Evolutionary conservation across 2,797 vertebrate species (phyloP).

Genomic region (Stomatorhinus walkeri): DNA sequence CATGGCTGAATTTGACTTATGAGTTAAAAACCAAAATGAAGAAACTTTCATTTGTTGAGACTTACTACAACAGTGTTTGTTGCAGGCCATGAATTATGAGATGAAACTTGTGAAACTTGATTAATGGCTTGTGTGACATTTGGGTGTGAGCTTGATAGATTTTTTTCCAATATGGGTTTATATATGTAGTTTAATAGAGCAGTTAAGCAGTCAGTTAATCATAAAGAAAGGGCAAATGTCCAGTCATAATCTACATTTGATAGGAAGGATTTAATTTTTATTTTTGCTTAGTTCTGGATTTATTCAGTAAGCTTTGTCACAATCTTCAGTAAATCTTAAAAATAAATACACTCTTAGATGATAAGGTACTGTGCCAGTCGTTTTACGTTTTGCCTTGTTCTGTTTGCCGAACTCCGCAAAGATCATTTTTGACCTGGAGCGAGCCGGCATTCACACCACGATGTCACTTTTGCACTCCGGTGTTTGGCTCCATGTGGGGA

Average conservation of each 20-base stretch:
- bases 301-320: not conserved
- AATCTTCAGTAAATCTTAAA: not conserved
- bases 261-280: not conserved
- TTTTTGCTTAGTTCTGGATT: not conserved
- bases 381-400: not conserved
- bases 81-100: not conserved
- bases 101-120: not conserved
- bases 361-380: not conserved
- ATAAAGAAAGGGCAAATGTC: not conserved
- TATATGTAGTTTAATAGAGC: not conserved
- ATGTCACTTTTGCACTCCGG: not conserved
- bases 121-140: not conserved
- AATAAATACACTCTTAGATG: not conserved
- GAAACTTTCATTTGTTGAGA: not conserved
- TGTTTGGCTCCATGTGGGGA: not conserved
- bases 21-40: not conserved
- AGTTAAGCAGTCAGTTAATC: not conserved
- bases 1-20: not conserved
- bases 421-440: not conserved
- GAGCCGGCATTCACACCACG: not conserved
- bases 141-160: not conserved
- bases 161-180: not conserved
- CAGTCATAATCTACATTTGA: not conserved
- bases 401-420: not conserved
- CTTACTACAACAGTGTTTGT: not conserved